A percentile compares a stretch with the other conserved stretches of the same genome.
Conservation (phyloP, 2,113 vertebrate species). For the Cinclus mexicanus region DNA sequence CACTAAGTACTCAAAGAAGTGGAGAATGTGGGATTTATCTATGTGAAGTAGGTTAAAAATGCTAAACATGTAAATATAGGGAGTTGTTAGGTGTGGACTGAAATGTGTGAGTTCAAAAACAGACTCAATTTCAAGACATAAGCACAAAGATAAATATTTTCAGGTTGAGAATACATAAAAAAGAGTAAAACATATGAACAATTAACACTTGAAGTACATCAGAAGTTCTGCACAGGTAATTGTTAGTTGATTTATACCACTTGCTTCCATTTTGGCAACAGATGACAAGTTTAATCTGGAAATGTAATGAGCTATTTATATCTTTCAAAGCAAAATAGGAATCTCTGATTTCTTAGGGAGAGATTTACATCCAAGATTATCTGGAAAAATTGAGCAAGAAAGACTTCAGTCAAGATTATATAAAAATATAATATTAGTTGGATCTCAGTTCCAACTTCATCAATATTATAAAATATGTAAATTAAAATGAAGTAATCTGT, state of each 20-base stretch:
- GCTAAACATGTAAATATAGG: background rate
- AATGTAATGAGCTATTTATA: background rate
- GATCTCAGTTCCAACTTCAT: background rate
- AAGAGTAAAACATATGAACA: background rate
- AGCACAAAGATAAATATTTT: background rate
- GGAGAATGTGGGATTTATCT: background rate
- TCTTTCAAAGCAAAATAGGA: background rate
- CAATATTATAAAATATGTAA: background rate
- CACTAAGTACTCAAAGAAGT: background rate
- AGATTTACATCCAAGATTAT: background rate
- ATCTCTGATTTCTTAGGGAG: background rate
- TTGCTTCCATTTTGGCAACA: background rate
- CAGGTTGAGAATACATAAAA: background rate
- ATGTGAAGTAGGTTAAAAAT: background rate
- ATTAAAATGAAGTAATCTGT: background rate
- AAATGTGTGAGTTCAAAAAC: background rate
- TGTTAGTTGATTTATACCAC: background rate
- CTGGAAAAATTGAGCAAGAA: background rate
- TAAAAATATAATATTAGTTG: background rate
- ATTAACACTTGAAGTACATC: background rate
- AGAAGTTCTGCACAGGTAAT: background rate
- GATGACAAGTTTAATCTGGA: background rate
- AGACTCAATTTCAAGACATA: background rate
- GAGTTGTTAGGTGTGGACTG: background rate
- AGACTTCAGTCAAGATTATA: background rate